Conservation (phyloP, 2,797 vertebrate species). For the Euphonia xanthogaster region DNA sequence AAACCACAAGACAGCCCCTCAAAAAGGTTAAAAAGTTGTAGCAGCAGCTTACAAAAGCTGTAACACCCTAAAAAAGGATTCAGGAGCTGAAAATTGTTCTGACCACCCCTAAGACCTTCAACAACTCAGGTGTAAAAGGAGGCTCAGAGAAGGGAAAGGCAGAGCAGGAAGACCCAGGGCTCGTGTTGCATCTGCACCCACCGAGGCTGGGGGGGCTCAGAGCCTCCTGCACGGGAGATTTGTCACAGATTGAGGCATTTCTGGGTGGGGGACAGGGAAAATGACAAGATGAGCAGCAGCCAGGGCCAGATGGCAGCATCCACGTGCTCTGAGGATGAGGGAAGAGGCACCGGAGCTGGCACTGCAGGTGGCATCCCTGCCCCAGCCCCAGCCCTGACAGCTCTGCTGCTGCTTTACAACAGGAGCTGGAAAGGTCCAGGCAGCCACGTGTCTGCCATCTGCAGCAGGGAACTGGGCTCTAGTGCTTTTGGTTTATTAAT, state of each 20-base stretch:
- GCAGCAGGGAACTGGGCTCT: not conserved
- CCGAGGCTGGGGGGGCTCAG: not conserved
- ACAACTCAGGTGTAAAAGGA: not conserved
- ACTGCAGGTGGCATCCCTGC: not conserved
- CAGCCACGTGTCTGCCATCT: not conserved
- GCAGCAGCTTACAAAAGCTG: not conserved
- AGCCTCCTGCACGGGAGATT: not conserved
- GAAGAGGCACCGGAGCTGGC: not conserved
- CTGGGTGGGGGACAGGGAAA: not conserved
- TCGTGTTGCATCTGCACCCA: not conserved
- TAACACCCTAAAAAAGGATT: not conserved
- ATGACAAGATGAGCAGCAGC: not conserved
- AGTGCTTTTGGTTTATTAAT: not conserved
- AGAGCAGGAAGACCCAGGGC: not conserved
- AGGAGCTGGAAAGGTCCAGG: not conserved
- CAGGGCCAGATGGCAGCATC: not conserved
- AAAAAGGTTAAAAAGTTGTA: not conserved
- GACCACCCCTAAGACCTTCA: not conserved
- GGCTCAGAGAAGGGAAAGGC: not conserved
- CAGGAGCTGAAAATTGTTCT: not conserved
- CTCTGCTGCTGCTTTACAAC: fast-evolving
- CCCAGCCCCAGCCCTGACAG: not conserved
- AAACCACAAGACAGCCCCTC: not conserved
- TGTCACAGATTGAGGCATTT: not conserved
- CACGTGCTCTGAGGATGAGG: not conserved